These are phyloP conservation scores for Aplysia californica DNA, from an alignment of 1,140 invertebrate species.

Conservation along the genomic window DNA sequence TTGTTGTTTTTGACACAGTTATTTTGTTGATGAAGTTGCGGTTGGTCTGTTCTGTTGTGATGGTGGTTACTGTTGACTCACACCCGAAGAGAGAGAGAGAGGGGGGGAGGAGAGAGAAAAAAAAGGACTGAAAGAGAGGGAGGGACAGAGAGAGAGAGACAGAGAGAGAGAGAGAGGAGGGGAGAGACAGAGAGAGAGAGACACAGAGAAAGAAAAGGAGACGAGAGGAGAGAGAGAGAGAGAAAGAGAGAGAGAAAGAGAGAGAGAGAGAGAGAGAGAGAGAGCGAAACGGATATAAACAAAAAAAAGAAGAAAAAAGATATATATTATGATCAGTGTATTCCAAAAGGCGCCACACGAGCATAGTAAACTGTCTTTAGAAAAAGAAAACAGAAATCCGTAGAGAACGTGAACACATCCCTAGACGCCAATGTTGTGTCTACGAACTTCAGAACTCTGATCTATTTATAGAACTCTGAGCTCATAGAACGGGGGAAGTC, in stretches of 20 bases:
- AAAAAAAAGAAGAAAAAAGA: not conserved
- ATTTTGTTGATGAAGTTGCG: not conserved
- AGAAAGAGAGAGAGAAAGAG: not conserved
- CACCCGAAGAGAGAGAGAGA: not conserved
- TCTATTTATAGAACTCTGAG: not conserved
- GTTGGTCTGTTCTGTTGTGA: not conserved
- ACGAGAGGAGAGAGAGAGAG: not conserved
- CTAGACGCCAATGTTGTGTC: not conserved
- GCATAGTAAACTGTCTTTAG: not conserved
- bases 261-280: not conserved
- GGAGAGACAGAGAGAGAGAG: constrained; percentile 5
- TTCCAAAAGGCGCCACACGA: not conserved
- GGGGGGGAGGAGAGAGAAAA: constrained; percentile 7
- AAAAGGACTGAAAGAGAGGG: not conserved
- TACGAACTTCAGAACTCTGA: not conserved
- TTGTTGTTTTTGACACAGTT: not conserved
- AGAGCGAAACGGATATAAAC: not conserved
- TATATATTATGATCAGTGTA: not conserved
- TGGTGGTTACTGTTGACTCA: not conserved
- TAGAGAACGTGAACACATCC: not conserved
- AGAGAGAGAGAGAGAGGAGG: constrained; percentile 1
- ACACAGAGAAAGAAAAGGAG: not conserved
- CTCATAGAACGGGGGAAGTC: not conserved
- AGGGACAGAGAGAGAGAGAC: constrained; percentile 21
- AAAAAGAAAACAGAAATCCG: not conserved